phyloP scores from a whole-genome alignment of 2,797 vertebrate genomes.

The Myoxocephalus aenaeus region DNA sequence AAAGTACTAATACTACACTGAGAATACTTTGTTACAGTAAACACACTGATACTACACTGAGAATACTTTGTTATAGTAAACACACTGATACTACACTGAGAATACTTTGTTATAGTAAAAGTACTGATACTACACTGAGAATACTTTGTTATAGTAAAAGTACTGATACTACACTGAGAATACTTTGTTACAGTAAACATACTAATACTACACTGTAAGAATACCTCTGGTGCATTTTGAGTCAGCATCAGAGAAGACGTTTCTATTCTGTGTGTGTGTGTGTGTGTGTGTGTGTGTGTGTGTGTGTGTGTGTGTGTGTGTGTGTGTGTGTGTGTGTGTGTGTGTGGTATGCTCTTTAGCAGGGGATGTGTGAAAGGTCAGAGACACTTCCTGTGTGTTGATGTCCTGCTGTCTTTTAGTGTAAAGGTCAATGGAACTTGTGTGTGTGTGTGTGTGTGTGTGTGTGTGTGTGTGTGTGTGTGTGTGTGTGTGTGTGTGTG shows the following conservation, averaged over 20 bases:
- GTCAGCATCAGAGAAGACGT: background rate
- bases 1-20: no score
- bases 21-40: no score
- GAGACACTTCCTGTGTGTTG: conserved; percentile 75
- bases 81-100: no score
- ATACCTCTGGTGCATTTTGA: background rate
- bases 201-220: no score
- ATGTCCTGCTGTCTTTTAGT: conserved; percentile 69
- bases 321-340: conserved; percentile 36
- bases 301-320: conserved; percentile 25
- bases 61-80: no score
- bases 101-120: no score
- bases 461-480: background rate
- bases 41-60: no score
- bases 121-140: no score
- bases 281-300: conserved; percentile 26
- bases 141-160: no score
- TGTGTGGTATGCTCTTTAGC: conserved; percentile 52
- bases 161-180: no score
- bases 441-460: conserved; percentile 1
- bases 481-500: background rate
- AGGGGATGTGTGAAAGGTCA: conserved; percentile 77
- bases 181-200: no score
- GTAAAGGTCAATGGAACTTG: conserved; percentile 69
- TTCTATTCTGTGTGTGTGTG: conserved; percentile 18